phyloP scores from a whole-genome alignment of 2,888 invertebrate species.

The Epsilonema sp. region DNA sequence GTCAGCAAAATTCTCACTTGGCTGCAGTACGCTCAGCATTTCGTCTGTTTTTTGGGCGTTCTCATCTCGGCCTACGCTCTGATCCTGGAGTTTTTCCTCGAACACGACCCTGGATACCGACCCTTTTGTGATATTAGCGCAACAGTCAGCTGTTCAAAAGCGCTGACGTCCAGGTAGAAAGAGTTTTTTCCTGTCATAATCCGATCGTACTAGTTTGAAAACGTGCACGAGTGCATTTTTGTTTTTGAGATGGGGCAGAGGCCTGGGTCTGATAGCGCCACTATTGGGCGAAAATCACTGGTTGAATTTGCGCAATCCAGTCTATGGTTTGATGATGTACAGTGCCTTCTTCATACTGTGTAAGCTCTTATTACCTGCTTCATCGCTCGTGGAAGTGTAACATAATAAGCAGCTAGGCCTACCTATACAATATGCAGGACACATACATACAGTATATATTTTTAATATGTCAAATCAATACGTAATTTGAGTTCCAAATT shows the following conservation, averaged over 20 bases:
- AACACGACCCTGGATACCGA: slow-evolving; percentile 5
- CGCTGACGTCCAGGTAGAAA: slow-evolving; percentile 4
- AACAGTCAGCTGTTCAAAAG: slow-evolving; percentile 7
- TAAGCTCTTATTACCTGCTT: no score
- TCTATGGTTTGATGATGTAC: slow-evolving; percentile 5
- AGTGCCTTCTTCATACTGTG: not conserved
- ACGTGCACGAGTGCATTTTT: no score
- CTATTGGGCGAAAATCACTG: slow-evolving; percentile 5
- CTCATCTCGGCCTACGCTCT: slow-evolving; percentile 7
- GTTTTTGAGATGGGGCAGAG: slow-evolving; percentile 7
- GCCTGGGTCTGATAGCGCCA: slow-evolving; percentile 6
- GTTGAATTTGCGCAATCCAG: slow-evolving; percentile 7
- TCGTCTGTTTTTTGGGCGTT: slow-evolving; percentile 1
- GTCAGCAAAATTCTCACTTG: no score
- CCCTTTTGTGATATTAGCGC: slow-evolving; percentile 7
- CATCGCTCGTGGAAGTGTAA: no score
- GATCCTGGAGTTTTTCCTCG: slow-evolving; percentile 2
- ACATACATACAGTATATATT: no score
- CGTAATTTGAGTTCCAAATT: no score
- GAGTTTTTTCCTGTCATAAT: not conserved
- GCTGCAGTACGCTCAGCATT: slow-evolving; percentile 3
- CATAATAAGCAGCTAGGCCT: no score
- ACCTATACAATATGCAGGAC: no score
- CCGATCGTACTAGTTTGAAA: no score
- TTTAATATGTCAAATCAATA: no score